Evolutionary conservation across 2,113 vertebrate species (phyloP).

Genomic region (Mobula hypostoma): DNA sequence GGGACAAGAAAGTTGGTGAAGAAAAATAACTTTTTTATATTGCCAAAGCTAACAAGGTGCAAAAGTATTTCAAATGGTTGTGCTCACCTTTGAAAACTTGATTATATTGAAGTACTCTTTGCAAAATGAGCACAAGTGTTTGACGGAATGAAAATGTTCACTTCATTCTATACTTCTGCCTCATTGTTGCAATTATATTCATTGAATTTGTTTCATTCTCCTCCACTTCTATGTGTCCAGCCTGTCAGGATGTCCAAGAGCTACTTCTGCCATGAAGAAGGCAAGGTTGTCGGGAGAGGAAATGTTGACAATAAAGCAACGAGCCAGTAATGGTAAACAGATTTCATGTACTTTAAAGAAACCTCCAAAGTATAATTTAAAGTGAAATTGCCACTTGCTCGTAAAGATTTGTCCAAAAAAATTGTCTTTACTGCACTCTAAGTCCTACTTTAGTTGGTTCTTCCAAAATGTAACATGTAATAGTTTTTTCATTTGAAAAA

Average conservation of each 20-base stretch:
- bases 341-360: not conserved
- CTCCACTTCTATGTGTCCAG: slow-evolving; percentile 55
- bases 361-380: not conserved
- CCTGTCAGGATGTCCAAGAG: slow-evolving; percentile 94
- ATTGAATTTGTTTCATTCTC: slow-evolving; percentile 24
- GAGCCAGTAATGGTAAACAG: slow-evolving; percentile 80
- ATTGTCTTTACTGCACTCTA: no score
- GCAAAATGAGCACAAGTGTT: no score
- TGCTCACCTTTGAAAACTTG: no score
- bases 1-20: not conserved
- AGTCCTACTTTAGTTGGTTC: no score
- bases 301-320: slow-evolving; percentile 94
- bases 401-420: not conserved
- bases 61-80: no score
- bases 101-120: no score
- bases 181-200: not conserved
- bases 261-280: slow-evolving; percentile 98
- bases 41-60: no score
- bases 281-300: slow-evolving; percentile 93
- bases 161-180: not conserved
- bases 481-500: no score
- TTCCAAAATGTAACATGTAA: no score
- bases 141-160: not conserved
- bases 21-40: no score
- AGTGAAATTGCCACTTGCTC: not conserved